Percentiles rank a stretch among this genome's conserved stretches.
Evolutionary conservation across 2,888 invertebrate genomes (phyloP).

Genomic region (Tuberolachnus salignus): DNA sequence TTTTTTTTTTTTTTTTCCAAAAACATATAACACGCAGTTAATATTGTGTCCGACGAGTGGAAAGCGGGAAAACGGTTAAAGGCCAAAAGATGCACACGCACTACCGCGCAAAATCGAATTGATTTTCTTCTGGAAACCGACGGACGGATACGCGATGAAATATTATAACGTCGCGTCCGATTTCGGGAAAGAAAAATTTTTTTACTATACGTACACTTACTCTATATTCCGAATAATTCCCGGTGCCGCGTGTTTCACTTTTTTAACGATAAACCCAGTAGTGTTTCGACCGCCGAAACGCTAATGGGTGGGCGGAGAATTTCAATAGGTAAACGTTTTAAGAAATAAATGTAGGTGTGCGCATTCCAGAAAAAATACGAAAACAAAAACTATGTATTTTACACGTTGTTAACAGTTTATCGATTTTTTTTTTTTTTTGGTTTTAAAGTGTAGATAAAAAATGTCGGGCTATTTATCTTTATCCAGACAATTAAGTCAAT

Average conservation of each 20-base stretch:
- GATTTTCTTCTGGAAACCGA: constrained; percentile 1
- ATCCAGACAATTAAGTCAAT: no score
- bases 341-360: not conserved
- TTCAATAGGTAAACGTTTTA: constrained; percentile 26
- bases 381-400: no score
- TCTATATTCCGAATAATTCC: not conserved
- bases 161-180: constrained; percentile 4
- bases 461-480: no score
- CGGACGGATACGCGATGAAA: not conserved
- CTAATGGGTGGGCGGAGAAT: constrained; percentile 20
- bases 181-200: constrained; percentile 3
- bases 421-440: no score
- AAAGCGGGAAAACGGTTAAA: no score
- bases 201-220: constrained; percentile 18
- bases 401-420: no score
- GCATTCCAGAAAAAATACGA: no score
- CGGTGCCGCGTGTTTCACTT: not conserved
- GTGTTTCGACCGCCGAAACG: constrained; percentile 4
- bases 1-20: not conserved
- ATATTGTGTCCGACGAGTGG: no score
- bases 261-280: constrained; percentile 18
- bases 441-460: no score
- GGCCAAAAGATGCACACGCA: not conserved
- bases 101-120: constrained; percentile 6
- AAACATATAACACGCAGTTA: no score